These are phyloP conservation scores for Aratinga solstitialis DNA, from an alignment of 2,797 vertebrate species.

Conservation along the genomic window DNA sequence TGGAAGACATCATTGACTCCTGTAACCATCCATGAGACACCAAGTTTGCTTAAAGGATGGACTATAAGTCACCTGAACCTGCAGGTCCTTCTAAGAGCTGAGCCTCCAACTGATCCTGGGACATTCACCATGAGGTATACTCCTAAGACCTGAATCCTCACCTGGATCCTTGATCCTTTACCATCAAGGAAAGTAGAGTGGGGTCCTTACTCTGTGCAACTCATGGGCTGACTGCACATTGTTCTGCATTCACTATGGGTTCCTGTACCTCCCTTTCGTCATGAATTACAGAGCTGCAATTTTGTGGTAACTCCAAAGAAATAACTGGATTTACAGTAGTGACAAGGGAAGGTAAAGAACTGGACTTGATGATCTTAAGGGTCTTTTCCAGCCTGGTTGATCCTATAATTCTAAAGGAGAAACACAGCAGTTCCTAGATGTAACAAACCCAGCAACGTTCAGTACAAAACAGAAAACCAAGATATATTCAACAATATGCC, in stretches of 20 bases:
- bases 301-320: not conserved
- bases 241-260: accelerated
- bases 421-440: not conserved
- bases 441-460: not conserved
- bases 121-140: accelerated
- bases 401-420: not conserved
- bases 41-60: not conserved
- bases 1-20: not conserved
- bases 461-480: not conserved
- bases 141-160: not conserved
- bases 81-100: not conserved
- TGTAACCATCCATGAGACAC: not conserved
- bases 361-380: not conserved
- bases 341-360: not conserved
- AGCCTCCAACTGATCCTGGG: not conserved
- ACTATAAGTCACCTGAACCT: not conserved
- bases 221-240: not conserved
- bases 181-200: accelerated
- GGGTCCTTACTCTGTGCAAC: not conserved
- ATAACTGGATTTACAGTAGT: not conserved
- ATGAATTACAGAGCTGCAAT: not conserved
- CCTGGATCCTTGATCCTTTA: too few relatives aligned
- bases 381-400: not conserved
- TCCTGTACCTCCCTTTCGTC: not conserved
- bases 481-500: not conserved